Evolutionary conservation across 2,113 vertebrate genomes (phyloP).

Genomic region (Anseranas semipalmata): DNA sequence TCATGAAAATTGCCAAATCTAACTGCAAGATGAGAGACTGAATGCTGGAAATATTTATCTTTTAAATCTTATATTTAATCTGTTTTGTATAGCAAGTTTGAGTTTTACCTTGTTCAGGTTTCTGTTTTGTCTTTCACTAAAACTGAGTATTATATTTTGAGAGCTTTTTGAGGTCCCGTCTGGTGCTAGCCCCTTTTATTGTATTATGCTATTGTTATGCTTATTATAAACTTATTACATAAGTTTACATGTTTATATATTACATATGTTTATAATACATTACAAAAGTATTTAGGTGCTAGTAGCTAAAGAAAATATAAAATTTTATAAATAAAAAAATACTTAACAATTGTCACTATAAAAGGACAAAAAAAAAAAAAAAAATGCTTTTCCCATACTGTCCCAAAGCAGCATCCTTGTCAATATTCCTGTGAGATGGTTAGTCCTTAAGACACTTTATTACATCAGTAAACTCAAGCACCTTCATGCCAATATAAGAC

Average conservation of each 20-base stretch:
- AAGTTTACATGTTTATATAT: too few species aligned
- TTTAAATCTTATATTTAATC: neutral
- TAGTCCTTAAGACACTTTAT: neutral
- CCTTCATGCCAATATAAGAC: neutral
- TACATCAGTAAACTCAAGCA: rapidly evolving
- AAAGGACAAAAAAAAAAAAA: neutral
- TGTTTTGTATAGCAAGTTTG: neutral
- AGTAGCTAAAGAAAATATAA: neutral
- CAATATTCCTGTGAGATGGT: neutral
- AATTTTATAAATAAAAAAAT: neutral
- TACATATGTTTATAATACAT: neutral
- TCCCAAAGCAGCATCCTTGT: neutral
- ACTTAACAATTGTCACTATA: neutral
- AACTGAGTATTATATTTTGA: neutral
- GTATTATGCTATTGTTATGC: neutral
- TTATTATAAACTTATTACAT: neutral
- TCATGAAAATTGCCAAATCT: neutral
- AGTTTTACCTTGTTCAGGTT: neutral
- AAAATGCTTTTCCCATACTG: neutral
- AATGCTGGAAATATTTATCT: neutral
- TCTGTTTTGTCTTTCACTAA: neutral
- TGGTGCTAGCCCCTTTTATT: neutral
- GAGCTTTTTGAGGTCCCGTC: too few species aligned
- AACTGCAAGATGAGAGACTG: neutral
- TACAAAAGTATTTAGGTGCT: neutral